Conservation (phyloP, 2,797 vertebrate genomes). For the Natrix natrix region DNA sequence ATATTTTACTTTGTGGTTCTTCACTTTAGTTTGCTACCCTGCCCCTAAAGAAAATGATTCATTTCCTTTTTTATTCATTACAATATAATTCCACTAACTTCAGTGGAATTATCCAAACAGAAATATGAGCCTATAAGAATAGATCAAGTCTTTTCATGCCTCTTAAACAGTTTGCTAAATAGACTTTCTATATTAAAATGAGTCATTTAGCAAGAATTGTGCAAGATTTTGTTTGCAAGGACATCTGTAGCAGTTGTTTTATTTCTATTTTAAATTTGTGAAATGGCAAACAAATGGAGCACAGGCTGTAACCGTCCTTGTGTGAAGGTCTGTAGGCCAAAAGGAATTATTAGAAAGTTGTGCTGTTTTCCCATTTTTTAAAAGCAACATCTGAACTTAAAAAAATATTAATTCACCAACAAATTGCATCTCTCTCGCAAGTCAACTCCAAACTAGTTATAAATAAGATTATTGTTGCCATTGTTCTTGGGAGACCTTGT, state of each 20-base stretch:
- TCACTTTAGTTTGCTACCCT: neutral
- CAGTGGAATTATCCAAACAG: constrained; percentile 23
- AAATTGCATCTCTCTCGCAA: neutral
- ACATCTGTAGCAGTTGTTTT: neutral
- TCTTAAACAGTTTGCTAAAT: neutral
- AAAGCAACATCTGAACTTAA: neutral
- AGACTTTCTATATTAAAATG: constrained; percentile 12
- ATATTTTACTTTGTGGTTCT: neutral
- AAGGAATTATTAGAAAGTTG: neutral
- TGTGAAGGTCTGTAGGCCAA: neutral
- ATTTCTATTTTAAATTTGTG: neutral
- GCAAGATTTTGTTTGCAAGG: constrained; percentile 1
- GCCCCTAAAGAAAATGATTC: neutral
- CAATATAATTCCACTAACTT: constrained; percentile 27
- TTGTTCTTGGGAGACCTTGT: neutral
- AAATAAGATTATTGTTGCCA: neutral
- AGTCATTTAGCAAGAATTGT: neutral
- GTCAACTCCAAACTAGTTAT: neutral
- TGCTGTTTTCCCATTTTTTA: neutral
- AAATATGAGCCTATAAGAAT: neutral
- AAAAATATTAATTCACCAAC: neutral
- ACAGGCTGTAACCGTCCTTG: neutral
- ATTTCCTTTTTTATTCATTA: constrained; percentile 20
- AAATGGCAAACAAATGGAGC: neutral
- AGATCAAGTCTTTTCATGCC: neutral